phyloP scores from a whole-genome alignment of 2,888 invertebrate species.

The Amblyteles armatorius region DNA sequence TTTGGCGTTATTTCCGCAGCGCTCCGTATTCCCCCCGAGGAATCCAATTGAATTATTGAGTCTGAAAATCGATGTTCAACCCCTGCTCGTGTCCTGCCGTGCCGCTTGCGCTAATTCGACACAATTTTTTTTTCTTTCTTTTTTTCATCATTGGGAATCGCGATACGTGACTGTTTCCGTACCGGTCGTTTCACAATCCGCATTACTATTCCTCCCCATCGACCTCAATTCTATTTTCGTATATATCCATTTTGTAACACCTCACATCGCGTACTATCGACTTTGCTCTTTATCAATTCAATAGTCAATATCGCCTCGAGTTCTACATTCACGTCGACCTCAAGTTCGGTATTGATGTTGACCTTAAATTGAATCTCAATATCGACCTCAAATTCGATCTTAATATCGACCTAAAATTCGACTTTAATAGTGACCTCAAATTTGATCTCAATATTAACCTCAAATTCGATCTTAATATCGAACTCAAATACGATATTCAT shows the following conservation, averaged over 20 bases:
- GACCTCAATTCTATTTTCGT: not conserved
- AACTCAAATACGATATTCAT: not conserved
- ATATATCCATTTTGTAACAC: not conserved
- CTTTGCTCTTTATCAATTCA: not conserved
- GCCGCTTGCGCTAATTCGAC: not conserved
- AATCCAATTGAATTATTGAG: constrained; percentile 7
- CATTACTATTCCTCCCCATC: not conserved
- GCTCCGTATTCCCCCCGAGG: not conserved
- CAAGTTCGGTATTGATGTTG: not conserved
- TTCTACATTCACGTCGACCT: not conserved
- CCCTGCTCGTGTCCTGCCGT: not conserved
- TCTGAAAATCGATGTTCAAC: constrained; percentile 3
- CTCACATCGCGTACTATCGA: not conserved
- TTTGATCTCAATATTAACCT: not conserved
- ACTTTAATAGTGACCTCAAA: not conserved
- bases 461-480: not conserved
- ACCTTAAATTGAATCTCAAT: no score
- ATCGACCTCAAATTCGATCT: not conserved
- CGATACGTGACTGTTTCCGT: not conserved
- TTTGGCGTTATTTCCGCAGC: not conserved
- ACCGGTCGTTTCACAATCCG: not conserved
- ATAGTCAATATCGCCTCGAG: not conserved
- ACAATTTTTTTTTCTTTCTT: not conserved
- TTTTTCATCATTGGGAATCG: not conserved
- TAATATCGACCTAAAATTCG: not conserved